Base-by-base conservation (phyloP, 2,113 vertebrate species). In the Eublepharis macularius region DNA sequence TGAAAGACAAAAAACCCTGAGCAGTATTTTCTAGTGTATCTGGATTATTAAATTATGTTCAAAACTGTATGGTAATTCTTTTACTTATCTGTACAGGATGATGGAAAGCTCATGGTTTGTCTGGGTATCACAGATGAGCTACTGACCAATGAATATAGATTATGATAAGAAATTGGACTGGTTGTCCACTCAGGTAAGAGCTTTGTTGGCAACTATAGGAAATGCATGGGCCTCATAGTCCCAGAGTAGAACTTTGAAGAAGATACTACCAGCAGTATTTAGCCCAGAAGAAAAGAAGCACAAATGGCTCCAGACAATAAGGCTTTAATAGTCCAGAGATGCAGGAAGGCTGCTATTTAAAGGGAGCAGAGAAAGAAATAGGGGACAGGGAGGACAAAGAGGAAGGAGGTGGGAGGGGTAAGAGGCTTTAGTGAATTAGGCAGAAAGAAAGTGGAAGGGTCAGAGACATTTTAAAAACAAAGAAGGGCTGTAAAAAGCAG, bases 181-280 rank as follows among this genome's bases (percentile, higher is more conserved):
- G 96, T 74, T 96, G 4, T 93, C 95, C 75, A 93, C 88, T 21
- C 96, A 96, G 96, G 96, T 96, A 34, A 88, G 89, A 76, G 36
- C 81, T 21, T 24, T 77, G 26, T 13, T 41, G 36, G 39, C 11
- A 16, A 57, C 57, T 16, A 6, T 26, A 2, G 13, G 34, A 51
- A n/a, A 24, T 43, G 72, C 32, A 69, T 17, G 32, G 63, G 66
- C 68, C n/a, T 68, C n/a, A n/a, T n/a, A n/a, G n/a, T n/a, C n/a
- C n/a, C n/a, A 60, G 68, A 54, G 7, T 16, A 2, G 8, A 32
- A n/a, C 19, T 29, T 16, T 75, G 54, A n/a, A 6, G 3, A 16
- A 13, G 29, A 75, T 21, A 19, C 43, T 60, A 19, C 51, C 6
- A 82, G 14, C 10, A 51, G 26, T 69, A 70, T 73, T 51, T 72